Conservation (phyloP, 2,888 invertebrate species). For the Camptogramma bilineatum region DNA sequence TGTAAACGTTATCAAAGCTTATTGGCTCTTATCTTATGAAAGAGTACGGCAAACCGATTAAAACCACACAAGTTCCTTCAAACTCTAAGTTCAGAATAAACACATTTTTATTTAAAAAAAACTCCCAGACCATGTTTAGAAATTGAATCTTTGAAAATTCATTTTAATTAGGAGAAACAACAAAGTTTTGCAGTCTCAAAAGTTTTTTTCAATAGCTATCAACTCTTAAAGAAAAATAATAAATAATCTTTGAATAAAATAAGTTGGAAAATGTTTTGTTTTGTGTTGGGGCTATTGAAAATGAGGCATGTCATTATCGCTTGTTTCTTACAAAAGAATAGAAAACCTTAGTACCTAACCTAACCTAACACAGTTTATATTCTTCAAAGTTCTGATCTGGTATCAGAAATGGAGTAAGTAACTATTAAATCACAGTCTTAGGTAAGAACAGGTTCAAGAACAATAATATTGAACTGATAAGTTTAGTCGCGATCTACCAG, state of each 20-base stretch:
- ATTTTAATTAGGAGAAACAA: neutral
- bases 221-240: neutral
- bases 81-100: neutral
- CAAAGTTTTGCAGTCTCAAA: neutral
- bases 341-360: too few relatives aligned
- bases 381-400: too few relatives aligned
- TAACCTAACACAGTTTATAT: too few relatives aligned
- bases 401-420: neutral
- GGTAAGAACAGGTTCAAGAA: constrained; percentile 19
- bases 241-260: too few relatives aligned
- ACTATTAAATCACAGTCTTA: constrained; percentile 1
- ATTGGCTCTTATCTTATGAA: neutral
- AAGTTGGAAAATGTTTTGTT: neutral
- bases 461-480: constrained; percentile 56
- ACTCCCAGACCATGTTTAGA: too few relatives aligned
- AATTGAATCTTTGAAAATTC: neutral
- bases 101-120: neutral
- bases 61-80: neutral
- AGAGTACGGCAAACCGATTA: too few relatives aligned
- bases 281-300: too few relatives aligned
- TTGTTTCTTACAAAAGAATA: too few relatives aligned
- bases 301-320: too few relatives aligned
- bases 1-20: constrained; percentile 6
- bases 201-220: neutral
- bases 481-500: constrained; percentile 71